Conservation (phyloP, 2,797 vertebrate genomes). For the Cyclura pinguis region DNA sequence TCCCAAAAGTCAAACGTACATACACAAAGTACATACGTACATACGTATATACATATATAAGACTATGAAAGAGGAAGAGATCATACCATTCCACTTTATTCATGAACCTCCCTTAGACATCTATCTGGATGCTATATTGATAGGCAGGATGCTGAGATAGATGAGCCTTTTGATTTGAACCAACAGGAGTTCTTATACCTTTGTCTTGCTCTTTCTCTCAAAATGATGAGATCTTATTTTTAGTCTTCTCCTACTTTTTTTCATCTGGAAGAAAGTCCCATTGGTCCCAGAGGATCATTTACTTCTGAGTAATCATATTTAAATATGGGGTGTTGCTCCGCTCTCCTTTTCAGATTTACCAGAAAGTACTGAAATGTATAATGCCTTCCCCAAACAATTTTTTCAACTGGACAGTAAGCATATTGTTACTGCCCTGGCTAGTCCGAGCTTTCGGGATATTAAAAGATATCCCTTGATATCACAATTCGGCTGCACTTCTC, state of each 20-base stretch:
- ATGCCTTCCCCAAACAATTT: fast-evolving
- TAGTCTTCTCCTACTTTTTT: neutral
- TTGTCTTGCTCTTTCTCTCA: neutral
- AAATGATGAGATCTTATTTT: neutral
- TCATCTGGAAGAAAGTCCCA: neutral
- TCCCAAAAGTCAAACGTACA: too few species aligned
- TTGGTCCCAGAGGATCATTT: neutral
- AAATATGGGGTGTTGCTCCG: neutral
- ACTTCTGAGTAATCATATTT: neutral
- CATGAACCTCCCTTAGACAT: neutral
- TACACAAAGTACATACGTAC: too few species aligned
- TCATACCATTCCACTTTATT: neutral
- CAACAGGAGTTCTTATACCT: neutral
- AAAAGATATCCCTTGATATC: too few species aligned
- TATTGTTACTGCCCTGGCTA: too few species aligned
- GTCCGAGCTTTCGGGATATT: too few species aligned
- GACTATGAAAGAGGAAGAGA: neutral
- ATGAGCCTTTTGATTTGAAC: neutral
- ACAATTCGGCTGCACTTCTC: too few species aligned
- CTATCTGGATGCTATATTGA: neutral
- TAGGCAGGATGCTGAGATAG: neutral
- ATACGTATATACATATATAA: too few species aligned
- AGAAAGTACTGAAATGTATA: neutral
- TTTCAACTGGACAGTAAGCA: neutral
- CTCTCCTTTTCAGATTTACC: neutral